These are phyloP conservation scores for Pleuronectes platessa DNA, from an alignment of 2,113 vertebrate genomes.

Conservation along the genomic window DNA sequence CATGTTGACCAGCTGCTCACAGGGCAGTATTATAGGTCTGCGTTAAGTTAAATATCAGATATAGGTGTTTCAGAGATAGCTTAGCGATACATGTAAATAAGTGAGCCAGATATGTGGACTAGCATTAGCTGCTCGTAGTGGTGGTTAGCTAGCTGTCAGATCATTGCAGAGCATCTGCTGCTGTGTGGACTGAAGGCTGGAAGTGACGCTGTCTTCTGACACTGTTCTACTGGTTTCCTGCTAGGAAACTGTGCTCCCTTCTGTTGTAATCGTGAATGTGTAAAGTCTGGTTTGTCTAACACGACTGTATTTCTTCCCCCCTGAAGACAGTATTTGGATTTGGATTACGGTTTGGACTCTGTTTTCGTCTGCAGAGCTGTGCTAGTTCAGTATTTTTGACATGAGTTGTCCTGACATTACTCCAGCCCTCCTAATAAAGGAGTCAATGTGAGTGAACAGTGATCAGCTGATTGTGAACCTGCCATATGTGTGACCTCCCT, in stretches of 20 bases:
- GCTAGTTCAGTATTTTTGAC: background rate
- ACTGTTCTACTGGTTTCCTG: constrained; percentile 9
- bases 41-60: background rate
- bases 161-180: constrained; percentile 20
- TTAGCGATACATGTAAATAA: background rate
- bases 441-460: background rate
- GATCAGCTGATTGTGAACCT: constrained; percentile 45
- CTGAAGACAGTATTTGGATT: background rate
- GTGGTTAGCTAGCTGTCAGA: constrained; percentile 18
- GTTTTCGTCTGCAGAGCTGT: background rate
- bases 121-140: background rate
- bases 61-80: background rate
- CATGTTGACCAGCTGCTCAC: background rate
- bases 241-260: too few species aligned
- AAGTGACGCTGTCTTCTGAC: background rate
- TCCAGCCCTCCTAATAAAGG: constrained; percentile 2
- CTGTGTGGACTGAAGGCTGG: constrained; percentile 15
- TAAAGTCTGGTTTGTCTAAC: background rate
- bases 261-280: background rate
- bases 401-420: background rate
- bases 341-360: background rate
- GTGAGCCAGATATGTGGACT: too few species aligned
- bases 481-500: constrained; percentile 64
- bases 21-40: background rate
- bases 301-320: too few species aligned